Percentiles rank a stretch among this genome's conserved stretches.
Conservation (phyloP, 2,113 vertebrate genomes). For the Salvelinus fontinalis region DNA sequence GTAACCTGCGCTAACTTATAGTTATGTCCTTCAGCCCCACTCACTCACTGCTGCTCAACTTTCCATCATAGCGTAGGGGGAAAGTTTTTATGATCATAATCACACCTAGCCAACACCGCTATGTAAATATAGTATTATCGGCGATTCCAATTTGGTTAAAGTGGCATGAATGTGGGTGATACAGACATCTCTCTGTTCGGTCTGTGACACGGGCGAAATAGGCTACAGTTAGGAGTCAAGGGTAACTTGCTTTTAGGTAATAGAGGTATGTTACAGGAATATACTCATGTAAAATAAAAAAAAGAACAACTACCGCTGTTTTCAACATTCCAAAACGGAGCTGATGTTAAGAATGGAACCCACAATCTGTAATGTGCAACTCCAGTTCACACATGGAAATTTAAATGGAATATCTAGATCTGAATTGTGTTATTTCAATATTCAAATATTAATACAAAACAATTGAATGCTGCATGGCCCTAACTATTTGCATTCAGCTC, state of each 20-base stretch:
- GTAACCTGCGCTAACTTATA: conserved; percentile 50
- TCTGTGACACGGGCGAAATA: conserved; percentile 26
- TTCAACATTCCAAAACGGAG: conserved; percentile 7
- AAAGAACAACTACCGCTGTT: background rate
- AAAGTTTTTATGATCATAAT: conserved; percentile 58
- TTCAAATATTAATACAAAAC: conserved; percentile 77
- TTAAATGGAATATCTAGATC: conserved; percentile 68
- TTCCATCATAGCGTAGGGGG: conserved; percentile 61
- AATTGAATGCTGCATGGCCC: conserved; percentile 64
- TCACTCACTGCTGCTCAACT: conserved; percentile 34
- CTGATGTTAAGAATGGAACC: conserved; percentile 34
- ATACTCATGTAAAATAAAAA: background rate
- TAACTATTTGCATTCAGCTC: conserved; percentile 73
- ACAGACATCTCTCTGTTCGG: conserved; percentile 25
- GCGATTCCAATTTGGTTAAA: conserved; percentile 68
- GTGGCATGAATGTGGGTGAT: conserved; percentile 64
- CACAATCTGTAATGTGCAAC: conserved; percentile 42
- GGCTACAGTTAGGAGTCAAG: conserved; percentile 37
- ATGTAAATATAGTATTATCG: conserved; percentile 65
- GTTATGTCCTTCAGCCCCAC: conserved; percentile 37
- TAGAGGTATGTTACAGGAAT: conserved; percentile 32
- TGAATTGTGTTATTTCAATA: conserved; percentile 74
- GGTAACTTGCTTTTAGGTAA: conserved; percentile 42
- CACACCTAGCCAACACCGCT: conserved; percentile 55
- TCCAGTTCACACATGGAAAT: conserved; percentile 66